phyloP scores from a whole-genome alignment of 2,888 invertebrate species.

The Anthophora plumipes region DNA sequence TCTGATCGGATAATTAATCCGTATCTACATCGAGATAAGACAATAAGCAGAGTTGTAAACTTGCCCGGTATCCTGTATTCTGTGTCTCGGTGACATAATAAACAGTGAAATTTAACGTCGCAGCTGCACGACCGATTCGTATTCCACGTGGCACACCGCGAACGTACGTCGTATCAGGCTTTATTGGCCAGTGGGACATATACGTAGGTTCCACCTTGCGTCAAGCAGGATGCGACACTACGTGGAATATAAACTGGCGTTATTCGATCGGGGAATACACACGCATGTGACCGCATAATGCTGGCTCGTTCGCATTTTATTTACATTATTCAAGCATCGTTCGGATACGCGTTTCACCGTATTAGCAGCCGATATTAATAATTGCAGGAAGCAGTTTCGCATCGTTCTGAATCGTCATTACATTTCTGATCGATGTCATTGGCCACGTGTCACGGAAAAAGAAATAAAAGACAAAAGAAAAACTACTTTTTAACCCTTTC shows the following conservation, averaged over 20 bases:
- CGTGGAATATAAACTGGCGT: constrained; percentile 60
- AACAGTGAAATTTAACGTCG: constrained; percentile 58
- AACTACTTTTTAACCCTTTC: too few relatives aligned
- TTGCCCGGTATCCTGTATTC: constrained; percentile 13
- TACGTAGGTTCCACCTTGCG: constrained; percentile 53
- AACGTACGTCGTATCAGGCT: constrained; percentile 53
- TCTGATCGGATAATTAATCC: not conserved
- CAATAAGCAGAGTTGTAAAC: not conserved
- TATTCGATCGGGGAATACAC: constrained; percentile 54
- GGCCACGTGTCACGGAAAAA: too few relatives aligned
- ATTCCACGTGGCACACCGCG: constrained; percentile 42
- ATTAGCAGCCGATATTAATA: constrained; percentile 36
- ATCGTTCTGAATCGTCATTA: constrained; percentile 15
- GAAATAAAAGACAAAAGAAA: too few relatives aligned
- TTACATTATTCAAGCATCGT: constrained; percentile 46
- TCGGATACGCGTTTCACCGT: constrained; percentile 18
- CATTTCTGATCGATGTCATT: constrained; percentile 30
- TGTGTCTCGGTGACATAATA: constrained; percentile 45
- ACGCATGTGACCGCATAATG: constrained; percentile 33
- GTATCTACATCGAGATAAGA: not conserved
- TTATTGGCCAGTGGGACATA: constrained; percentile 62
- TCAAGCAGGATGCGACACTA: constrained; percentile 48
- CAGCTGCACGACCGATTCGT: constrained; percentile 58
- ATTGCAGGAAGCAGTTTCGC: constrained; percentile 48
- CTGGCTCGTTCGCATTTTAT: constrained; percentile 35